Percentiles rank a stretch among this genome's conserved stretches.
Evolutionary conservation across 2,888 invertebrate genomes (phyloP).

Genomic region (Priocnemis perturbator): DNA sequence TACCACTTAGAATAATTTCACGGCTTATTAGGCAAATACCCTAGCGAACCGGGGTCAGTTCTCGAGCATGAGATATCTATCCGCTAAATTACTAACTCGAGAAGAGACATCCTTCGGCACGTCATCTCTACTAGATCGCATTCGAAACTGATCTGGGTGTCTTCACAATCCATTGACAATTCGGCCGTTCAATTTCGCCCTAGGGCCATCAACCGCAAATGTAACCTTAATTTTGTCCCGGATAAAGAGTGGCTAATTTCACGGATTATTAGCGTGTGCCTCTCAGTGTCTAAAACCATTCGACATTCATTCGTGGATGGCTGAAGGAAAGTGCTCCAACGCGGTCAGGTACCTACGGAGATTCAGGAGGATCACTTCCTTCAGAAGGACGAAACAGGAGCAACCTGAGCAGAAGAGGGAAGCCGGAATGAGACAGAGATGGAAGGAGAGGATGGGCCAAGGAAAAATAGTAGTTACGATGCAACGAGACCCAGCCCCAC

Average conservation of each 20-base stretch:
- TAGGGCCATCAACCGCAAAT: no score
- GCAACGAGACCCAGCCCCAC: constrained; percentile 52
- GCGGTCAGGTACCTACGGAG: constrained; percentile 27
- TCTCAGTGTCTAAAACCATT: constrained; percentile 10
- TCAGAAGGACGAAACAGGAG: constrained; percentile 13
- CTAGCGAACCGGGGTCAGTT: constrained; percentile 31
- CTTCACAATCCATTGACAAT: constrained; percentile 2
- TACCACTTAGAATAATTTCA: constrained; percentile 62
- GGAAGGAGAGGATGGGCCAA: background rate
- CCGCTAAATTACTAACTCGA: constrained; percentile 40
- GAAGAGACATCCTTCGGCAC: constrained; percentile 12
- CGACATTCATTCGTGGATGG: constrained; percentile 3
- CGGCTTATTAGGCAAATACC: constrained; percentile 58
- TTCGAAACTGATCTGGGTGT: background rate
- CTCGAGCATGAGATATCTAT: constrained; percentile 37
- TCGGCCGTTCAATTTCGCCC: no score
- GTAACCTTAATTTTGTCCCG: background rate
- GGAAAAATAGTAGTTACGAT: constrained; percentile 47
- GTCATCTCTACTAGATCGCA: background rate
- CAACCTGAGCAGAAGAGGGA: constrained; percentile 10
- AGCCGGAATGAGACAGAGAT: constrained; percentile 19
- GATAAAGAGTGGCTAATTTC: constrained; percentile 11
- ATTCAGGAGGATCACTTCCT: constrained; percentile 28
- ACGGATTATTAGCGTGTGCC: constrained; percentile 17
- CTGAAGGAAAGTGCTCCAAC: background rate